Base-by-base conservation (phyloP, 2,113 vertebrate genomes). In the Takifugu bimaculatus region DNA sequence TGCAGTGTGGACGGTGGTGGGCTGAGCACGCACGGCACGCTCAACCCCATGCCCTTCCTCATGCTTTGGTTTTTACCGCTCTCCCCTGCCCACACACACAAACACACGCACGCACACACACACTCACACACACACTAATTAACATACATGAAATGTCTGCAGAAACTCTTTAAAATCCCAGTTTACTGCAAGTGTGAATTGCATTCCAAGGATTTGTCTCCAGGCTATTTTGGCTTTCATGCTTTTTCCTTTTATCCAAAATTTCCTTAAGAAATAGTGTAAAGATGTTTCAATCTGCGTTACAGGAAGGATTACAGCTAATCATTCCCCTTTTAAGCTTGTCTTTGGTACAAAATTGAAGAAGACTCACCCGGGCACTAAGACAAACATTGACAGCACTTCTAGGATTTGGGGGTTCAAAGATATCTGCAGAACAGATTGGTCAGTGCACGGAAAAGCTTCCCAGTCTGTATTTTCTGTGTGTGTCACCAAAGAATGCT, bases 401-500 rank as follows among this genome's bases (percentile, higher is more conserved):
- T 54, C 54, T 49, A 25, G 54, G 39, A 63, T 65, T 55, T 63
- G 57, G 42, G 67, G 51, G 58, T 48, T 73, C 51, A 50, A 70
- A 54, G 49, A 57, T 77, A 61, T 74, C 76, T 83, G 88, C 59
- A 50, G 61, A 78, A 78, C 81, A 83, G 57, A 82, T 75, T 68
- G 78, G 78, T 83, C 78, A 78, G 54, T 54, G 47, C 13, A 12
- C 26, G 55, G 62, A 81, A 54, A 78, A 58, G 58, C 45, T 60
- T 72, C 52, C 42, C 14, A 45, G 50, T 70, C 76, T 81, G 79
- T 64, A 70, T 84, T 75, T 76, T 83, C 71, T 72, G 77, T 82
- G 83, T 83, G 83, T 83, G 81, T 80, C 82, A 83, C 50, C 74
- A 62, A 86, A 79, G 72, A 84, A 87, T 83, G 82, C 79, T 87